Conservation (phyloP, 2,113 vertebrate genomes). For the Chaetodon trifascialis region DNA sequence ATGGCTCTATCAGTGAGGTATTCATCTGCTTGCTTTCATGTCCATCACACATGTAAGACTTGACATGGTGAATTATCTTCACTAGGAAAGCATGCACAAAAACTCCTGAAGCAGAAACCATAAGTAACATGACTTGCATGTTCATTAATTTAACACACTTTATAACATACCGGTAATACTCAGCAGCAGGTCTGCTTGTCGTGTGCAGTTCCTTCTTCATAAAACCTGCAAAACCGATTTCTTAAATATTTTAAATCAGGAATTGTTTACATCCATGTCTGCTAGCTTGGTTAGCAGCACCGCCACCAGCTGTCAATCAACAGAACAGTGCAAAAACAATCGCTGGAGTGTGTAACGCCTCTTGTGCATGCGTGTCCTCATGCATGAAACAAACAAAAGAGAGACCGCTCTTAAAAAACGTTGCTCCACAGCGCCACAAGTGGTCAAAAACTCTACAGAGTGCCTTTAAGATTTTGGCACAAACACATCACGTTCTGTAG, state of each 20-base stretch:
- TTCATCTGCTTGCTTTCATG: background rate
- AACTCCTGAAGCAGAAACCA: background rate
- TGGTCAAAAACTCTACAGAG: background rate
- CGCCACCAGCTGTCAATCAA: background rate
- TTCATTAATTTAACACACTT: no score
- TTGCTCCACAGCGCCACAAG: background rate
- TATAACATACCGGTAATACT: no score
- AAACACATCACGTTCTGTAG: background rate
- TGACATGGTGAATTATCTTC: no score
- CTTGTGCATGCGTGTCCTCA: background rate
- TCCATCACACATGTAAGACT: background rate
- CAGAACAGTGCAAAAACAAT: background rate
- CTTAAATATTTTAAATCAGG: background rate
- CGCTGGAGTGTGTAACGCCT: background rate
- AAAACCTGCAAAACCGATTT: background rate
- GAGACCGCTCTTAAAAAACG: background rate
- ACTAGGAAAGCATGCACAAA: background rate
- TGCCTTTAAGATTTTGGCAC: constrained; percentile 1
- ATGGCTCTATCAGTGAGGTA: background rate
- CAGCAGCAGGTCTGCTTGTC: background rate
- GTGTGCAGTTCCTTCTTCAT: background rate
- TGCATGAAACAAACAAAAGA: background rate
- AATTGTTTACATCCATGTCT: background rate
- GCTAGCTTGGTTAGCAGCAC: background rate
- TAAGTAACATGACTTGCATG: background rate